These are phyloP conservation scores for Heptranchias perlo DNA, from an alignment of 2,113 vertebrate species.

Conservation along the genomic window DNA sequence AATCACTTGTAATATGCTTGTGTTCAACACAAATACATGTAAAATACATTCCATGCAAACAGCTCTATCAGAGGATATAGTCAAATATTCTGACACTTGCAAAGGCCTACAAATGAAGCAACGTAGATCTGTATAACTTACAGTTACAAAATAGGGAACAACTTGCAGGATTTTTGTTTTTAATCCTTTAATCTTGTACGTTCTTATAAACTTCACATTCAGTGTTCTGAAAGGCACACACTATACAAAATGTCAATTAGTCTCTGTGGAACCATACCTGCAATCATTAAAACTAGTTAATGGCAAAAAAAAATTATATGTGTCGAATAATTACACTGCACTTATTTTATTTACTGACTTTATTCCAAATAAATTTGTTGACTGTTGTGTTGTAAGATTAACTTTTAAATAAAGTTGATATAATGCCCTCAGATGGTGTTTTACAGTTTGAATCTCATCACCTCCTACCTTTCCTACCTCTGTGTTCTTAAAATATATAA, in stretches of 20 bases:
- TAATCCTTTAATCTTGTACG: background rate
- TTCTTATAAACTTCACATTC: background rate
- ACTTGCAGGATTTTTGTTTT: background rate
- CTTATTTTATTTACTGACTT: background rate
- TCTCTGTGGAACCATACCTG: background rate
- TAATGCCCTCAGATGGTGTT: background rate
- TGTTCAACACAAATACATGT: background rate
- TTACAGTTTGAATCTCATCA: background rate
- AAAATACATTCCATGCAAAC: background rate
- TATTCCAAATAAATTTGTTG: background rate
- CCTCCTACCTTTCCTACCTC: background rate
- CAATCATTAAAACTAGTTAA: background rate
- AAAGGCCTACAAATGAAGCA: background rate
- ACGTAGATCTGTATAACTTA: background rate
- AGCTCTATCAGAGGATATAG: background rate
- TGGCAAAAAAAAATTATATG: background rate
- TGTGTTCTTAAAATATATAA: background rate
- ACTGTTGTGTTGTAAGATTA: background rate
- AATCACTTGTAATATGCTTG: background rate
- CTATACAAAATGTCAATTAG: background rate
- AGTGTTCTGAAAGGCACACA: background rate
- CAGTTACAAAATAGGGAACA: background rate
- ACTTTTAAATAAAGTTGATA: background rate
- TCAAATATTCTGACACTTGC: background rate
- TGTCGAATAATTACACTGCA: background rate